A percentile compares a stretch with the other conserved stretches of the same genome.
phyloP scores from a whole-genome alignment of 64 coral and sea anemone genomes.

The Dendronephthya gigantea region DNA sequence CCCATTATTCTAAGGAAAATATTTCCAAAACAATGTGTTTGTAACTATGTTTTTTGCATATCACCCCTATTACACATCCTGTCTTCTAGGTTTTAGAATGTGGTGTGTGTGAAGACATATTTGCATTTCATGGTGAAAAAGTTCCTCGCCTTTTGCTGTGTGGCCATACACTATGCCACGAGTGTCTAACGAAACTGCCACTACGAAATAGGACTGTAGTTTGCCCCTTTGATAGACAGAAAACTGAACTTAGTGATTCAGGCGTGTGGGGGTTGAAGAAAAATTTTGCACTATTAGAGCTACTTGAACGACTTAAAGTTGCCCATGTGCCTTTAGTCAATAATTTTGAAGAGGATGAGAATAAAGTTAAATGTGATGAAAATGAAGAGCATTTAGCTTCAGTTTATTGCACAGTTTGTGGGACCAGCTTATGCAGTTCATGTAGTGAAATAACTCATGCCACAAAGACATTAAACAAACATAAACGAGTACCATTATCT shows the following conservation, averaged over 20 bases:
- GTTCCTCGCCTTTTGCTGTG: slow-evolving; percentile 83
- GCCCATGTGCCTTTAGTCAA: neutral
- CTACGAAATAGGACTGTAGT: neutral
- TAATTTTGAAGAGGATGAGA: neutral
- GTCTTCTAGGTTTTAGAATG: slow-evolving; percentile 77
- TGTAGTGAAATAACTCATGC: slow-evolving; percentile 65
- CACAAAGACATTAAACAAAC: slow-evolving; percentile 81
- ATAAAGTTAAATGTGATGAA: slow-evolving; percentile 1
- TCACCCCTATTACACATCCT: no score
- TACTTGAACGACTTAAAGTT: neutral
- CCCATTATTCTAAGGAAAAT: neutral
- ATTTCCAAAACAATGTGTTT: neutral
- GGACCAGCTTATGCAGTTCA: neutral
- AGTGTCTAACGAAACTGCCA: slow-evolving; percentile 1
- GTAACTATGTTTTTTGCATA: neutral
- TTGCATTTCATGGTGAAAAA: slow-evolving; percentile 91
- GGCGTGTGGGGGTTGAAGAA: neutral
- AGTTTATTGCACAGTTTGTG: neutral
- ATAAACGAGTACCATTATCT: slow-evolving; percentile 78
- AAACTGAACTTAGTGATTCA: neutral
- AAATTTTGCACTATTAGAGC: neutral
- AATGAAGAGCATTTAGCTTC: slow-evolving; percentile 9
- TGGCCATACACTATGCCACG: slow-evolving; percentile 94
- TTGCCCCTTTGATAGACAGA: neutral
- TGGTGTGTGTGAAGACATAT: slow-evolving; percentile 96